Conservation (phyloP, 1,140 invertebrate species). For the Orchesella cincta region DNA sequence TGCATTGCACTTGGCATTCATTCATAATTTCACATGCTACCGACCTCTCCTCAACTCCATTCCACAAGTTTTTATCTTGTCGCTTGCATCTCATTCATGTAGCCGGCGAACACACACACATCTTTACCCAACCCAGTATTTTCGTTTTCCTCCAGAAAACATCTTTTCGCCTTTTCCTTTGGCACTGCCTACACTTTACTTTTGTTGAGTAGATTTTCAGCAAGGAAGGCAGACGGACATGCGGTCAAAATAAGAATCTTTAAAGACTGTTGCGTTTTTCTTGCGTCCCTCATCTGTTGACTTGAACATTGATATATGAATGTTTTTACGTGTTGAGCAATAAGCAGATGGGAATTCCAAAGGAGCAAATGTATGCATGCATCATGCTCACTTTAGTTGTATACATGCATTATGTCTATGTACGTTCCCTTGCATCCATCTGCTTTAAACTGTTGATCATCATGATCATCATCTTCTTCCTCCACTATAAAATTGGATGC, state of each 20-base stretch:
- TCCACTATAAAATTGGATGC: background rate
- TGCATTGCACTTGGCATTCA: background rate
- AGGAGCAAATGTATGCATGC: background rate
- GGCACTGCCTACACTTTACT: background rate
- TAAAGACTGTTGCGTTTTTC: background rate
- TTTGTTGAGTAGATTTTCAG: no score
- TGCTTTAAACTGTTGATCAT: background rate
- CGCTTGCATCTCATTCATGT: no score
- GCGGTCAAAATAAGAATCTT: background rate
- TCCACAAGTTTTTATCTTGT: background rate
- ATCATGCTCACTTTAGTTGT: background rate
- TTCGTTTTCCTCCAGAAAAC: background rate
- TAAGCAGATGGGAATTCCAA: background rate
- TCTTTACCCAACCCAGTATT: background rate
- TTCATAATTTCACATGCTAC: background rate
- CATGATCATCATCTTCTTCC: background rate
- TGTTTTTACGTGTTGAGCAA: background rate
- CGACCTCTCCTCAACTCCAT: background rate
- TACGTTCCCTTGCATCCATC: background rate
- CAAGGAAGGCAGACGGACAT: background rate
- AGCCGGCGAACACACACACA: background rate
- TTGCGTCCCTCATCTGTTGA: background rate
- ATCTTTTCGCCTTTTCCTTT: background rate
- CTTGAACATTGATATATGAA: background rate
- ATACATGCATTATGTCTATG: no score